Conservation (phyloP, 2,888 invertebrate genomes). For the Carabus problematicus region DNA sequence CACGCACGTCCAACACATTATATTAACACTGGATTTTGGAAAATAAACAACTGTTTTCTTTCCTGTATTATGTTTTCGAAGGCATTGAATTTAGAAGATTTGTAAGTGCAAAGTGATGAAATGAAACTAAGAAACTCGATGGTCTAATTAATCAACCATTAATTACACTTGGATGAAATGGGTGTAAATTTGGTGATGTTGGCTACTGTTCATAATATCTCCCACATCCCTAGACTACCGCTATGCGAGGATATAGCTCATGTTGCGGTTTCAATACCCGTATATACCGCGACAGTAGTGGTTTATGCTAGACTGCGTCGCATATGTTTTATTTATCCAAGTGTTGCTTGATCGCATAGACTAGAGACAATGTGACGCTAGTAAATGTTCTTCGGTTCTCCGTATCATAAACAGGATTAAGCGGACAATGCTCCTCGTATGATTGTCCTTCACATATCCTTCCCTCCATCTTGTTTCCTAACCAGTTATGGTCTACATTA, state of each 20-base stretch:
- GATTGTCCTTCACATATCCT: no score
- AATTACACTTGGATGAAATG: background rate
- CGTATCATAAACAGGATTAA: no score
- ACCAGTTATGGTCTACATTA: no score
- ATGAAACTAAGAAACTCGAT: no score
- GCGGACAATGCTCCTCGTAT: no score
- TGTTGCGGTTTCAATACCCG: background rate
- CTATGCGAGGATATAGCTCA: background rate
- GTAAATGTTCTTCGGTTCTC: no score
- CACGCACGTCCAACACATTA: no score
- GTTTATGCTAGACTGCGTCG: background rate
- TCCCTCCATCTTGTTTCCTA: no score
- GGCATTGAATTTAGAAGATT: background rate
- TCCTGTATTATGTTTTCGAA: background rate
- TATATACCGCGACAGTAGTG: background rate
- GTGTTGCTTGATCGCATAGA: no score
- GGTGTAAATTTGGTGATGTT: background rate
- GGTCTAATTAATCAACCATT: no score
- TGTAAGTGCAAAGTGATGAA: background rate
- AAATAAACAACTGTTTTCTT: slow-evolving; percentile 1
- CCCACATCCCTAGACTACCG: background rate
- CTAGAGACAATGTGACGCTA: no score
- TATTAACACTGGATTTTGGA: background rate
- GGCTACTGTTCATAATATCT: slow-evolving; percentile 1
- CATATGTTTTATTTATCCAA: no score